Evolutionary conservation across 2,113 vertebrate species (phyloP), one percentile per base, ranked within the genome.

Genomic region (Syngnathus floridae): DNA sequence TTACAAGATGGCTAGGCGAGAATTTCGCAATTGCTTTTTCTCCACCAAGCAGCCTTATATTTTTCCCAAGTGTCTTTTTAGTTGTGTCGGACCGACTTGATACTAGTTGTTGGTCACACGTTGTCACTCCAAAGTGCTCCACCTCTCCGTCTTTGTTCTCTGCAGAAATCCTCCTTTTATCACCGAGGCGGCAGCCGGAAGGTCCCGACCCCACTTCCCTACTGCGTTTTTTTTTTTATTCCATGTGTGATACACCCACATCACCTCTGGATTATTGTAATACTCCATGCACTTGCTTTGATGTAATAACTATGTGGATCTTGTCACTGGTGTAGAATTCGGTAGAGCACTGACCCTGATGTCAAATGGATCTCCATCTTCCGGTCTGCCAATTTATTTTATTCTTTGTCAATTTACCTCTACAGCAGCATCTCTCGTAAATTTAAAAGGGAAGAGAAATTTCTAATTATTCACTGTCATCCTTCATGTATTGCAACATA

Each of bases 161-260:
- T 82, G 76, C 81, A 82, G 81, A 88, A 85, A 88, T 84, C 85
- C 81, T 79, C 82, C 71, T 83, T 88, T 89, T 86, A 87, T 86
- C 81, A 88, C 76, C 81, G 79, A 77, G 83, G 69, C 82, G 59
- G 81, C 81, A 82, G 73, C 54, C 69, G 60, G 48, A 78, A 81
- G 88, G 88, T 88, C 82, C 73, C 69, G 82, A 88, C 87, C 89
- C 76, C 82, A 87, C 86, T 87, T 88, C 85, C 82, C 68, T 64
- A 68, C 81, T 81, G 81, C 76, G 63, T 71, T 84, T 85, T 83
- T 68, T 86, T 77, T 71, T 84, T 85, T 83, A 67, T 81, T 86
- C 78, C 60, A 74, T 52, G 74, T 87, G 77, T 85, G 79, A 83
- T 80, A 81, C 73, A 41, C 69, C 57, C 68, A 22, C 40, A n/a